A percentile compares a stretch with the other conserved stretches of the same genome.
Conservation (phyloP, 2,113 vertebrate species). For the Monarcha castaneiventris region DNA sequence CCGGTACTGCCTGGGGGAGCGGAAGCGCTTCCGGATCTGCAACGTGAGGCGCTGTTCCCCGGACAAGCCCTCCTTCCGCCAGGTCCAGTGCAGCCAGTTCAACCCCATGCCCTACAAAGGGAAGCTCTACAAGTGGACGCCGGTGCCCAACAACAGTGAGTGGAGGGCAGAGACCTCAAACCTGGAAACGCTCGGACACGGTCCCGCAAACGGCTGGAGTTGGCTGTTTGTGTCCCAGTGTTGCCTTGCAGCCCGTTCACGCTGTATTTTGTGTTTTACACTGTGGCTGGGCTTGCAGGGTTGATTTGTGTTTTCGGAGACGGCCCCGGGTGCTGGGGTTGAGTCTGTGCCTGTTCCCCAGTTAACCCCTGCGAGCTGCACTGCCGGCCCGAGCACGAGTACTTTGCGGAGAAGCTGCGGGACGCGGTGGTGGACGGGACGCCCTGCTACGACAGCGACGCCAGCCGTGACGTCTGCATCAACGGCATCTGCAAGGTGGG, state of each 20-base stretch:
- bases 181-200: accelerated
- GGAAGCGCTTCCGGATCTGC: slow-evolving; percentile 83
- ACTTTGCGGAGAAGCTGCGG: slow-evolving; percentile 87
- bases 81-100: slow-evolving; percentile 88
- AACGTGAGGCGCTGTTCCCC: slow-evolving; percentile 72
- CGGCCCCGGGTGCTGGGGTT: background rate
- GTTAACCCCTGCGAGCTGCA: slow-evolving; percentile 92
- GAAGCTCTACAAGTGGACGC: slow-evolving; percentile 85
- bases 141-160: slow-evolving; percentile 84
- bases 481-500: slow-evolving; percentile 94
- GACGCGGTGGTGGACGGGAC: slow-evolving; percentile 89
- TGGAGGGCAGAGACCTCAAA: accelerated
- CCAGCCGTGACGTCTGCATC: slow-evolving; percentile 87
- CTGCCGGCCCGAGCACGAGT: slow-evolving; percentile 82
- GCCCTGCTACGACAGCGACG: slow-evolving; percentile 79
- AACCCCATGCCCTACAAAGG: slow-evolving; percentile 86
- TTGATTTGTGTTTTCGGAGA: accelerated
- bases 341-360: slow-evolving; percentile 31
- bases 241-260: accelerated
- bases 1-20: slow-evolving; percentile 88
- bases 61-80: slow-evolving; percentile 80
- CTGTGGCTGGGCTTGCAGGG: background rate
- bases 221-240: accelerated
- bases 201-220: accelerated
- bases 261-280: accelerated